These are phyloP conservation scores for Porites cylindrica DNA, from an alignment of 92 coral and sea anemone species.

Conservation along the genomic window DNA sequence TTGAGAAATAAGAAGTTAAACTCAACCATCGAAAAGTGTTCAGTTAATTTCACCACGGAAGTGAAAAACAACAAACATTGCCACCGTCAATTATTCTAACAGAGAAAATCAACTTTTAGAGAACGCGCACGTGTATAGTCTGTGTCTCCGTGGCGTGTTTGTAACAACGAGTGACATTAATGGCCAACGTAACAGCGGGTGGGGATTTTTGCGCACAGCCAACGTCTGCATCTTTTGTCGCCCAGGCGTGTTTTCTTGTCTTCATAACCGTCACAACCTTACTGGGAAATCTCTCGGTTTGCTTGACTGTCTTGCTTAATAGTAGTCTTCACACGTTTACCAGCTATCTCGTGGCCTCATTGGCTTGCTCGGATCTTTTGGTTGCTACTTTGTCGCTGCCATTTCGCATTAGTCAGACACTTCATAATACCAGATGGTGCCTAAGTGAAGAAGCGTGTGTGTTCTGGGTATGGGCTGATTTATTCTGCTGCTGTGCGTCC, in stretches of 20 bases:
- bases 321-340: conserved; percentile 80
- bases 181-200: conserved; percentile 21
- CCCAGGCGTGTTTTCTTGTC: conserved; percentile 69
- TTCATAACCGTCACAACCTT: conserved; percentile 70
- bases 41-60: neutral
- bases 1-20: neutral
- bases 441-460: conserved; percentile 66
- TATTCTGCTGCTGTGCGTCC: conserved; percentile 82
- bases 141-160: neutral
- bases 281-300: conserved; percentile 75
- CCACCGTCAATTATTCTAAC: neutral
- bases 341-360: conserved; percentile 80
- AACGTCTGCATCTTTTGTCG: conserved; percentile 69
- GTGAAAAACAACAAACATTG: neutral
- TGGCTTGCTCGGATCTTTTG: conserved; percentile 81
- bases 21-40: neutral
- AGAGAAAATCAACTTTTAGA: conserved; percentile 1
- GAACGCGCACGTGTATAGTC: neutral
- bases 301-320: conserved; percentile 72
- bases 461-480: conserved; percentile 83
- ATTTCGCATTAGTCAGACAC: conserved; percentile 80
- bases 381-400: conserved; percentile 80
- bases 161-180: neutral
- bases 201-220: conserved; percentile 46
- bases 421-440: conserved; percentile 76